These are phyloP conservation scores for Orchesella flavescens DNA, from an alignment of 2,888 invertebrate genomes.

Conservation along the genomic window DNA sequence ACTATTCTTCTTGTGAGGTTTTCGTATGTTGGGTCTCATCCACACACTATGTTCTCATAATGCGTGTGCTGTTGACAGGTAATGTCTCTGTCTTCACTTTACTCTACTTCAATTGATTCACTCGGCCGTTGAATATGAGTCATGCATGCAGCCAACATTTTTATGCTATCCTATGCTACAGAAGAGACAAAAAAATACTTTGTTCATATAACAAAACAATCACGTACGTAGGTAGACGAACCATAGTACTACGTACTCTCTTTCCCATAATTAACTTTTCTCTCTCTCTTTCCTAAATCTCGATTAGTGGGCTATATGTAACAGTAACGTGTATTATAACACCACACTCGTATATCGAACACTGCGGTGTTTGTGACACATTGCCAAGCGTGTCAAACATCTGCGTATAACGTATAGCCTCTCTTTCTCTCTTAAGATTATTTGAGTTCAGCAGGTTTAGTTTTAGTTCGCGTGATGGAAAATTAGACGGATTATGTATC, in stretches of 20 bases:
- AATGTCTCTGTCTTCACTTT: background rate
- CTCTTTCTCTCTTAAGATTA: background rate
- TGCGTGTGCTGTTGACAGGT: background rate
- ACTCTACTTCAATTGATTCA: conserved; percentile 19
- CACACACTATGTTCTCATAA: too few species aligned
- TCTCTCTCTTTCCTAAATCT: background rate
- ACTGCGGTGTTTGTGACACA: too few species aligned
- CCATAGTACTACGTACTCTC: background rate
- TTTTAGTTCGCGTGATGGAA: conserved; percentile 32
- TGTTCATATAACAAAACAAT: background rate
- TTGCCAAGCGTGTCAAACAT: too few species aligned
- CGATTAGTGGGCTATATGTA: background rate
- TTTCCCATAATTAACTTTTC: conserved; percentile 8
- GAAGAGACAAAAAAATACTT: too few species aligned
- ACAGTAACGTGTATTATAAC: background rate
- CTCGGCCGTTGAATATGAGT: conserved; percentile 40
- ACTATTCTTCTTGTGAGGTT: too few species aligned
- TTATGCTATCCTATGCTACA: too few species aligned
- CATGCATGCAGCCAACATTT: conserved; percentile 12
- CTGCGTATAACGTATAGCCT: too few species aligned
- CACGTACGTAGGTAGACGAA: background rate
- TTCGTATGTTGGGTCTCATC: too few species aligned
- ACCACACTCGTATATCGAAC: too few species aligned
- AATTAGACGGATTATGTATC: background rate
- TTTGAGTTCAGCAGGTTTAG: conserved; percentile 27